Conservation (phyloP, 2,113 vertebrate species). For the Thermophis baileyi region DNA sequence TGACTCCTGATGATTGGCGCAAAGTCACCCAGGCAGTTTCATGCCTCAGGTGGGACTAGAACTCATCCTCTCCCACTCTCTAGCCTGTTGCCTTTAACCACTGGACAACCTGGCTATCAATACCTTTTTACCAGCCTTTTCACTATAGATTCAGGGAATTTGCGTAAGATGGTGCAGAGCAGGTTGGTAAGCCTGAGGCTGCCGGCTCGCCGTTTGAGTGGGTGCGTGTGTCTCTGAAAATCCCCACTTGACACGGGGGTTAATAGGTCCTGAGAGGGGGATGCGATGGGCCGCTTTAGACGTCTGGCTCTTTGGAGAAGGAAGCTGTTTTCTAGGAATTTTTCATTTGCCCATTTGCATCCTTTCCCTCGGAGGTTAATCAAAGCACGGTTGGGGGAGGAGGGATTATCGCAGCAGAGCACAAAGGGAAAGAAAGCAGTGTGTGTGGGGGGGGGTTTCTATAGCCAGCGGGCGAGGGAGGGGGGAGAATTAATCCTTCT, state of each 20-base stretch:
- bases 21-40: not conserved
- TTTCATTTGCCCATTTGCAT: not conserved
- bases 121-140: not conserved
- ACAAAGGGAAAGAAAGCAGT: not conserved
- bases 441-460: too few species aligned
- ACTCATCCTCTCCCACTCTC: too few species aligned
- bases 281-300: not conserved
- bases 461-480: not conserved
- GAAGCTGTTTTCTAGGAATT: constrained; percentile 6
- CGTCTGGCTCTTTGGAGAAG: not conserved
- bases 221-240: not conserved
- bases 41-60: not conserved
- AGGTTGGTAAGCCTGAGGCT: not conserved
- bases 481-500: not conserved
- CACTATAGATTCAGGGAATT: not conserved
- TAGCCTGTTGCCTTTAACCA: not conserved
- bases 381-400: not conserved
- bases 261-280: not conserved
- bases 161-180: not conserved
- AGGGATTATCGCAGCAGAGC: not conserved
- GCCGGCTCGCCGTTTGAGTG: not conserved
- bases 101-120: not conserved
- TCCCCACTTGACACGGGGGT: constrained; percentile 21
- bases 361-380: not conserved
- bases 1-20: not conserved